Base-by-base conservation (phyloP, 2,797 vertebrate species). In the Eleutherodactylus coqui region DNA sequence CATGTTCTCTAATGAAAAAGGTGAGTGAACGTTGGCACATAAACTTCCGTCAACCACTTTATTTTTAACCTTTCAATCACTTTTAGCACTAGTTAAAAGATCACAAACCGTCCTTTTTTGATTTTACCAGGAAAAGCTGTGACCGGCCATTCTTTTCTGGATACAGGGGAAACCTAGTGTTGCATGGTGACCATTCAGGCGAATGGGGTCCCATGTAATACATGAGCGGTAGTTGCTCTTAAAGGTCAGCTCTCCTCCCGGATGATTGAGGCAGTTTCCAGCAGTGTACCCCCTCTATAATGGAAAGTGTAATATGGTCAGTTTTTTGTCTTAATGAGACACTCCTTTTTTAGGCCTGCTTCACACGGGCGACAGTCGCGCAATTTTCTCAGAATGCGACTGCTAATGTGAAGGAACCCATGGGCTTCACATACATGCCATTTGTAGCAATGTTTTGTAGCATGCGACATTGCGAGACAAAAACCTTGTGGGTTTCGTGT, bases 1-100 rank as follows among this genome's bases (percentile, higher is more conserved):
- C 89, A 99, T 99, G 88, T 98, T 99, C 89, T 96, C 96, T 19
- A 95, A 96, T 73, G 97, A 99, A 89, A 99, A 98, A 95, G 96
- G 98, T 98, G 89, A 93, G 87, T 51, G 21, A 21, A n/a, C 5
- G n/a, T n/a, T 6, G 36, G 29, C 32, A 38, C 62, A 10, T 27
- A 60, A 8, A 27, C 10, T 24, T 24, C 55, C 7, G 24, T 53
- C n/a, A n/a, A n/a, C n/a, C n/a, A n/a, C n/a, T n/a, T n/a, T 58
- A n/a, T 27, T 27, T 27, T 27, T 58, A 29, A 62, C 16, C 16
- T 64, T 64, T 38, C 19, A 21, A 24, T 10, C 36, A 24, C 19
- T 24, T 13, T 10, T 5, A 9, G 24, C 16, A 21, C 4, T n/a
- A 7, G 3, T 58, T 10, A 29, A 64, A 16, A 17, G 13, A 17